phyloP scores from a whole-genome alignment of 2,113 vertebrate species.

The Antechinus flavipes region DNA sequence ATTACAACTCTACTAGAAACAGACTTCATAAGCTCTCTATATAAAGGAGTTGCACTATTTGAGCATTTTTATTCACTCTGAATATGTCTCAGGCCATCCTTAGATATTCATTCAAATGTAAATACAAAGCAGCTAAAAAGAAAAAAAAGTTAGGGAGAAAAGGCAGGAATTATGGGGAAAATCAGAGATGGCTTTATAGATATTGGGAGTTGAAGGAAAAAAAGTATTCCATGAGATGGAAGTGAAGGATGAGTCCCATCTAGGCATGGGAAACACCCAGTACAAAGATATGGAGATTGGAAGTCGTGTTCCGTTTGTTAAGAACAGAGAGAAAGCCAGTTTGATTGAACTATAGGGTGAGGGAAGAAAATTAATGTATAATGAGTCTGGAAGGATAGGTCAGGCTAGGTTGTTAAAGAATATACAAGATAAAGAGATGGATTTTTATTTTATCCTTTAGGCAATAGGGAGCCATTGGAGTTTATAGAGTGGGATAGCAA shows the following conservation, averaged over 20 bases:
- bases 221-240: background rate
- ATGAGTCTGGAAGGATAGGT: background rate
- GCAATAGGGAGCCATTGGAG: background rate
- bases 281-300: background rate
- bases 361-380: background rate
- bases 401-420: background rate
- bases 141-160: background rate
- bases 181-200: background rate
- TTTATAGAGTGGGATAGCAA: background rate
- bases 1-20: background rate
- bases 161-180: background rate
- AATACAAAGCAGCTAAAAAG: background rate
- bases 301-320: background rate
- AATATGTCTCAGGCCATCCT: background rate
- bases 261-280: background rate
- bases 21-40: background rate
- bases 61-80: background rate
- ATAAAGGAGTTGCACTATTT: background rate
- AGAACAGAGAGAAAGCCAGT: background rate
- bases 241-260: background rate
- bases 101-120: background rate
- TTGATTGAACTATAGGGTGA: background rate
- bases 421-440: background rate
- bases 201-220: background rate
- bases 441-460: background rate